Evolutionary conservation across 2,888 invertebrate species (phyloP).

Genomic region (Antitype chi): DNA sequence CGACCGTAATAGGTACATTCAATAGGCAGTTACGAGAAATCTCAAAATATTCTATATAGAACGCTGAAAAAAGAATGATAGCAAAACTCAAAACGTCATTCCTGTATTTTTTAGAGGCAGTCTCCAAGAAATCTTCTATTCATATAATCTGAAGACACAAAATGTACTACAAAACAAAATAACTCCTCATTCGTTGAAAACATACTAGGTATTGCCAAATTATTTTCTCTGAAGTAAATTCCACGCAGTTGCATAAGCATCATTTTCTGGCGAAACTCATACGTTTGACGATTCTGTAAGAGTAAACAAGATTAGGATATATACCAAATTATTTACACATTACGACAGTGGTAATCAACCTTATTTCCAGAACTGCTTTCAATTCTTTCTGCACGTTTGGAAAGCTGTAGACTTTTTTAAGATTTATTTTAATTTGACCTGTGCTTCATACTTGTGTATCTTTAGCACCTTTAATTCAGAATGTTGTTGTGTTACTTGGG

Average conservation of each 20-base stretch:
- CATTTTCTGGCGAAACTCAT: slow-evolving; percentile 41
- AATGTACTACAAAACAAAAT: slow-evolving; percentile 12
- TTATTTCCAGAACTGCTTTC: neutral
- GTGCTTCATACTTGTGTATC: no score
- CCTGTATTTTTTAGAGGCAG: neutral
- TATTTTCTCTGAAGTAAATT: slow-evolving; percentile 47
- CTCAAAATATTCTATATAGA: neutral
- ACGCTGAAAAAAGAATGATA: neutral
- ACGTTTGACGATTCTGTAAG: slow-evolving; percentile 42
- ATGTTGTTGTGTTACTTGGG: no score
- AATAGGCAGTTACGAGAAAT: neutral
- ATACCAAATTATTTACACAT: slow-evolving; percentile 51
- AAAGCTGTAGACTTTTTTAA: neutral
- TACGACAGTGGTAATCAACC: slow-evolving; percentile 37
- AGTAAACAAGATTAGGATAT: slow-evolving; percentile 49
- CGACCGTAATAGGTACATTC: neutral
- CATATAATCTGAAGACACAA: slow-evolving; percentile 17
- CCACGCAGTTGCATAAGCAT: slow-evolving; percentile 30
- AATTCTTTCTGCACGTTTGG: slow-evolving; percentile 1
- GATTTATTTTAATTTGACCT: no score
- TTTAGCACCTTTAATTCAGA: neutral
- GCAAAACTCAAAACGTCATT: neutral
- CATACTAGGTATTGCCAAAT: slow-evolving; percentile 43
- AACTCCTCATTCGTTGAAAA: slow-evolving; percentile 32
- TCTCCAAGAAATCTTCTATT: neutral